phyloP scores from a whole-genome alignment of 35 echinoderm and acorn worm species.

The Apostichopus parvimensis region DNA sequence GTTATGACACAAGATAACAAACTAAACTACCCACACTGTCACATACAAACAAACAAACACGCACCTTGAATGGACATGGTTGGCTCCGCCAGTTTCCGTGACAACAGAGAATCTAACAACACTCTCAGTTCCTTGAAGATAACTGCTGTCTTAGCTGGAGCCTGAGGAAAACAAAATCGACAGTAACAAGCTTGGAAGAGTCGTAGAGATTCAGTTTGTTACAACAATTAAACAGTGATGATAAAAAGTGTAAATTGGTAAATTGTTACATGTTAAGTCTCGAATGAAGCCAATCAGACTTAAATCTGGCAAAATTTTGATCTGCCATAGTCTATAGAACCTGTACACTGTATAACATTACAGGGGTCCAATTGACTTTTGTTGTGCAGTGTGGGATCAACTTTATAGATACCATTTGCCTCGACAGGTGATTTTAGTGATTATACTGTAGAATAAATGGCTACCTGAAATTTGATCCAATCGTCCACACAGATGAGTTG shows the following conservation, averaged over 20 bases:
- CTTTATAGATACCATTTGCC: too few relatives aligned
- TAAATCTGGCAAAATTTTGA: neutral
- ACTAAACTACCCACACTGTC: neutral
- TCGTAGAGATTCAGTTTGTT: too few relatives aligned
- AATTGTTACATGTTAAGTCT: too few relatives aligned
- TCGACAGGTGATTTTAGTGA: neutral
- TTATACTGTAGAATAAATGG: neutral
- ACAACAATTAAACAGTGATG: too few relatives aligned
- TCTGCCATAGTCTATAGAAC: neutral
- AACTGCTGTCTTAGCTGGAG: constrained; percentile 90
- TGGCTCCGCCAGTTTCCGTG: constrained; percentile 77
- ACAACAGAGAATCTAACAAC: constrained; percentile 67
- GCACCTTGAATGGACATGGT: constrained; percentile 78
- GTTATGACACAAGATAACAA: too few relatives aligned
- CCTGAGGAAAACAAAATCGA: constrained; percentile 43
- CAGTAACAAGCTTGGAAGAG: neutral
- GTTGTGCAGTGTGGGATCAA: neutral
- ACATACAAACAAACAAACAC: neutral
- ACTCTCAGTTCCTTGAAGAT: constrained; percentile 90
- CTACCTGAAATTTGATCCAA: constrained; percentile 94
- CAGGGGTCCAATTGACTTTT: neutral
- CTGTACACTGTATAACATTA: neutral
- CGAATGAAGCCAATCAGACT: too few relatives aligned
- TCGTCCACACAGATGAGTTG: constrained; percentile 84
- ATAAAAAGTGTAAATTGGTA: too few relatives aligned